Evolutionary conservation across 1,140 invertebrate genomes (phyloP).

Genomic region (Bombyx mori): DNA sequence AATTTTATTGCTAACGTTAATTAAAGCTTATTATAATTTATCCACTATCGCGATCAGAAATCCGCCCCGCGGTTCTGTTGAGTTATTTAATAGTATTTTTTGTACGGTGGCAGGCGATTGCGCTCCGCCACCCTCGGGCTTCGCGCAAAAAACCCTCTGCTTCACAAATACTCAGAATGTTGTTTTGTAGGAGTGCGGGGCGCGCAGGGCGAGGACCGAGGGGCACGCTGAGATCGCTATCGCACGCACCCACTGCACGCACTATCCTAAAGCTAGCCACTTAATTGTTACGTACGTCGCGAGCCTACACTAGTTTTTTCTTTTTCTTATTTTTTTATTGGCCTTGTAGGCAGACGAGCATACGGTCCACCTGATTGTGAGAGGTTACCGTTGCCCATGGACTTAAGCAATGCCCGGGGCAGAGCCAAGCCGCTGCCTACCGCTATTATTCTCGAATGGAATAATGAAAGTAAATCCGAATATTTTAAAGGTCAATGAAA

Average conservation of each 20-base stretch:
- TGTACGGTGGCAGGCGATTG: conserved; percentile 60
- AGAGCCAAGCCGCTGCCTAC: no score
- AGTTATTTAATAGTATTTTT: conserved; percentile 71
- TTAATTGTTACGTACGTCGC: conserved; percentile 60
- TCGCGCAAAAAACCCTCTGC: conserved; percentile 65
- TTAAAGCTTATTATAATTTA: conserved; percentile 48
- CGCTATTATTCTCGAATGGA: neutral
- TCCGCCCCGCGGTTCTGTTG: conserved; percentile 63
- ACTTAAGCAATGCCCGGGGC: no score
- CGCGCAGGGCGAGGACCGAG: conserved; percentile 28
- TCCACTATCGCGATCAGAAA: conserved; percentile 57
- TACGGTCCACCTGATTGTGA: no score
- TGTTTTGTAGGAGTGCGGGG: conserved; percentile 53
- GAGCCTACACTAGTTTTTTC: conserved; percentile 21
- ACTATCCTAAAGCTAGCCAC: conserved; percentile 61
- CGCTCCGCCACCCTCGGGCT: conserved; percentile 62
- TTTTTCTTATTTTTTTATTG: no score
- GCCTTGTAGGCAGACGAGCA: no score
- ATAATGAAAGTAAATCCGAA: conserved; percentile 4
- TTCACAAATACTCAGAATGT: conserved; percentile 66
- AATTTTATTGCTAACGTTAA: conserved; percentile 56
- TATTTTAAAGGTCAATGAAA: conserved; percentile 3
- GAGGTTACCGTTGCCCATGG: no score
- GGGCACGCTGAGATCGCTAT: conserved; percentile 60
- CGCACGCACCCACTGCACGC: conserved; percentile 67